Percentiles rank a stretch among this genome's conserved stretches.
Evolutionary conservation across 2,797 vertebrate species (phyloP).

Genomic region (Pagetopsis macropterus): DNA sequence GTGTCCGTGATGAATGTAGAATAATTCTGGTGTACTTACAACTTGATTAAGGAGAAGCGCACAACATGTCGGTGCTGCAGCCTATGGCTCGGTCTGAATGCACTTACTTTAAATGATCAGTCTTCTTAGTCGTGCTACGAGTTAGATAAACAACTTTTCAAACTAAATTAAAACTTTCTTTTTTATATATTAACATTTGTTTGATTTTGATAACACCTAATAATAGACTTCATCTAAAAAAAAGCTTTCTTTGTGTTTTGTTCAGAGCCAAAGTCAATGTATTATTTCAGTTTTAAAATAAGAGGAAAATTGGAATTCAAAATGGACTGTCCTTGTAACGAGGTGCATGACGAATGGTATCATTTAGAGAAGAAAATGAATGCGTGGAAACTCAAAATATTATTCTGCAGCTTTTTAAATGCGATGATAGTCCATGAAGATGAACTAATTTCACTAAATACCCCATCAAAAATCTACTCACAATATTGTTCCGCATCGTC

Average conservation of each 20-base stretch:
- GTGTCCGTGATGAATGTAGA: slow-evolving; percentile 86
- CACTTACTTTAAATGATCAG: slow-evolving; percentile 43
- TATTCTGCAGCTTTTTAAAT: slow-evolving; percentile 75
- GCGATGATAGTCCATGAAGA: slow-evolving; percentile 77
- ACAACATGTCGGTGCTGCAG: slow-evolving; percentile 74
- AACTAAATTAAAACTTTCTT: slow-evolving; percentile 45
- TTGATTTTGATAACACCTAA: slow-evolving; percentile 55
- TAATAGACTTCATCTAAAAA: slow-evolving; percentile 58
- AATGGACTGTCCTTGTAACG: slow-evolving; percentile 84
- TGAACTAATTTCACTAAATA: slow-evolving; percentile 79
- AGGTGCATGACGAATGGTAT: slow-evolving; percentile 83
- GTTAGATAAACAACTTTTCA: slow-evolving; percentile 37
- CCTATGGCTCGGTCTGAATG: slow-evolving; percentile 57
- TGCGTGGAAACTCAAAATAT: slow-evolving; percentile 79
- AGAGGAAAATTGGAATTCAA: slow-evolving; percentile 80
- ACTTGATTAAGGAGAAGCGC: slow-evolving; percentile 83
- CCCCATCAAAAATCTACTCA: slow-evolving; percentile 62
- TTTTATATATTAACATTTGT: slow-evolving; percentile 24
- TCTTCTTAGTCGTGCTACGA: slow-evolving; percentile 15
- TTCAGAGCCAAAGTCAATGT: slow-evolving; percentile 71
- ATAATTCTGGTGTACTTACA: slow-evolving; percentile 85
- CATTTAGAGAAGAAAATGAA: slow-evolving; percentile 83
- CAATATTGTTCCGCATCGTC: slow-evolving; percentile 57
- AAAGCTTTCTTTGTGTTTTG: slow-evolving; percentile 65
- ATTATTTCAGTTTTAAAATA: slow-evolving; percentile 78